These are phyloP conservation scores for Seira musarum DNA, from an alignment of 2,888 invertebrate genomes.

Conservation along the genomic window DNA sequence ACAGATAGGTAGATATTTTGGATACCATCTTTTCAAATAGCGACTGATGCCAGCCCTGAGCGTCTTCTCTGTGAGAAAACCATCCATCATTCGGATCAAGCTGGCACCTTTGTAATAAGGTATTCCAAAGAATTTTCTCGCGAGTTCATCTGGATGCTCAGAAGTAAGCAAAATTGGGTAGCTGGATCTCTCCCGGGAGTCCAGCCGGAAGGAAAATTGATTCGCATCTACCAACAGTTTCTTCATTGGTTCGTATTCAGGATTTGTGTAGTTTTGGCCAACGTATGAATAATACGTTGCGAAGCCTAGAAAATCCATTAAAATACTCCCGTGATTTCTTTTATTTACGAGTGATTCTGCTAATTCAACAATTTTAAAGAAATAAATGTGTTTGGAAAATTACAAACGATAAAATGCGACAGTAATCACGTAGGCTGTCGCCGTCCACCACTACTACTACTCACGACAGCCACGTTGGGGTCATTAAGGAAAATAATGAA, in stretches of 20 bases:
- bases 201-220: slow-evolving; percentile 71
- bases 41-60: slow-evolving; percentile 72
- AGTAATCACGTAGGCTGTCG: too few relatives aligned
- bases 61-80: slow-evolving; percentile 73
- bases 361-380: too few relatives aligned
- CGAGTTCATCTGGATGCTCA: slow-evolving; percentile 52
- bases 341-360: too few relatives aligned
- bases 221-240: slow-evolving; percentile 56
- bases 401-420: too few relatives aligned
- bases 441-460: too few relatives aligned
- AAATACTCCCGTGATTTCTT: too few relatives aligned
- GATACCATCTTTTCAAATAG: slow-evolving; percentile 61
- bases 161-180: slow-evolving; percentile 72
- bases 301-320: slow-evolving; percentile 56
- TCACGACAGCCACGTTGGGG: too few relatives aligned
- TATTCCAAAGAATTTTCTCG: slow-evolving; percentile 49
- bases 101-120: slow-evolving; percentile 72
- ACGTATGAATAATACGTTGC: slow-evolving; percentile 66
- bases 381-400: too few relatives aligned
- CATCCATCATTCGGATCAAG: slow-evolving; percentile 75
- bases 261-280: slow-evolving; percentile 58
- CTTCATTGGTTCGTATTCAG: slow-evolving; percentile 64
- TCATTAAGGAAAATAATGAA: too few relatives aligned
- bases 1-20: background rate
- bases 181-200: slow-evolving; percentile 70